Percentiles rank a stretch among this genome's conserved stretches.
These are phyloP conservation scores for Emydocephalus ijimae DNA, from an alignment of 2,113 vertebrate genomes.

Conservation along the genomic window DNA sequence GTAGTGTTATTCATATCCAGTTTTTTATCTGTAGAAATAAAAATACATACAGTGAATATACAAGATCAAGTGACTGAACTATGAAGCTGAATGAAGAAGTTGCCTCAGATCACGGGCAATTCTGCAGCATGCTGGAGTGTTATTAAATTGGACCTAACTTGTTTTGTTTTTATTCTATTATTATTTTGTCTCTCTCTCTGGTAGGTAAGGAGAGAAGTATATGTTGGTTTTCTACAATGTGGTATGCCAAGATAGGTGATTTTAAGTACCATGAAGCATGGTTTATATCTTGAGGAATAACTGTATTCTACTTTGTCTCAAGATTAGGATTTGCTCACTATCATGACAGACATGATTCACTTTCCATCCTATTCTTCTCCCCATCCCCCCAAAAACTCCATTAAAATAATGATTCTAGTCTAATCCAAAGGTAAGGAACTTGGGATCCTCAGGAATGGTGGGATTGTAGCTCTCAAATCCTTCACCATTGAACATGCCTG, in stretches of 20 bases:
- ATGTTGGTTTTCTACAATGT: neutral
- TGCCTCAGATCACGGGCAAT: neutral
- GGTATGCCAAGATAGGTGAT: neutral
- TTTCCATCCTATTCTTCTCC: neutral
- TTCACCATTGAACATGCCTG: neutral
- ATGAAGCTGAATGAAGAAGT: neutral
- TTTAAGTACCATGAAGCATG: neutral
- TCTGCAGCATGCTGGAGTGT: neutral
- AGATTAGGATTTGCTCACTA: neutral
- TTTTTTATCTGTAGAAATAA: slow-evolving; percentile 54
- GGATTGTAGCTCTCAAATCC: neutral
- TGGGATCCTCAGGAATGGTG: neutral
- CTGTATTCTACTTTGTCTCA: neutral
- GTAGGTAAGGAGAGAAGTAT: neutral
- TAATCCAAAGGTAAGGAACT: neutral
- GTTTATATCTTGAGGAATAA: neutral
- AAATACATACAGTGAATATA: slow-evolving; percentile 17
- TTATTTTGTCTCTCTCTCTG: neutral
- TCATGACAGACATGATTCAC: neutral
- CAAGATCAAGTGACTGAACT: neutral
- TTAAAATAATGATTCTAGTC: neutral
- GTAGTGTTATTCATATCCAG: slow-evolving; percentile 61
- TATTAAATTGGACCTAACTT: neutral
- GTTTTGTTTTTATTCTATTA: neutral
- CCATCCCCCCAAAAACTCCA: neutral